Base-by-base conservation (phyloP, 2,797 vertebrate species). In the Toxotes lorentzi region DNA sequence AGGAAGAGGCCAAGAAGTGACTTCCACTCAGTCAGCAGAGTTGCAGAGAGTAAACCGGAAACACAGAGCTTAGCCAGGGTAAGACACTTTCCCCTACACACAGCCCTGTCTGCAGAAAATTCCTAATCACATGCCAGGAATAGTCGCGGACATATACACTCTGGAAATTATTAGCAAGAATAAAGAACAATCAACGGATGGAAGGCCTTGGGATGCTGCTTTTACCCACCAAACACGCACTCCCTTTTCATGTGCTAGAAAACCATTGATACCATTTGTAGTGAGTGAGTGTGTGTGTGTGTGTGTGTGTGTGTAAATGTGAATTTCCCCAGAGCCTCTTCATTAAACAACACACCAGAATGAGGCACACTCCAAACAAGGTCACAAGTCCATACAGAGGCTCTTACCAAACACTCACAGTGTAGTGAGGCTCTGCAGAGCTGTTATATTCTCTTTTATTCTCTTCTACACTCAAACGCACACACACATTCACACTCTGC, bases 361-460 rank as follows among this genome's bases (percentile, higher is more conserved):
- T 63, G 86, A 90, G 78, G 86, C 62, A 47, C 85, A 77, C 92
- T 94, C 85, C 85, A 92, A 89, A 91, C 92, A 89, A 93, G 92
- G 93, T 88, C 91, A 87, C 83, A 65, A 89, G 81, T 91, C 90
- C 81, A 85, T 73, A 77, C 86, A 91, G 85, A 85, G 77, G 86
- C 92, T 83, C 91, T 94, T 88, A 86, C 75, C 87, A 32, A 67
- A 86, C 83, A 84, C 90, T 88, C 83, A 63, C 34, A n/a, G 73
- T 75, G 79, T 70, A 80, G 86, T 72, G 88, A 86, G 75, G 87
- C 86, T 79, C 73, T 85, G 82, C 76, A 86, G 75, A 61, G 82
- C 81, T 89, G 82, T 91, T 90, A 82, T 79, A 83, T 76, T 88
- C 85, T 88, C 91, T 87, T 93, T 92, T 88, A 94, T 90, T 88